These are phyloP conservation scores for Xiphophorus birchmanni DNA, from an alignment of 2,797 vertebrate species.

Conservation along the genomic window DNA sequence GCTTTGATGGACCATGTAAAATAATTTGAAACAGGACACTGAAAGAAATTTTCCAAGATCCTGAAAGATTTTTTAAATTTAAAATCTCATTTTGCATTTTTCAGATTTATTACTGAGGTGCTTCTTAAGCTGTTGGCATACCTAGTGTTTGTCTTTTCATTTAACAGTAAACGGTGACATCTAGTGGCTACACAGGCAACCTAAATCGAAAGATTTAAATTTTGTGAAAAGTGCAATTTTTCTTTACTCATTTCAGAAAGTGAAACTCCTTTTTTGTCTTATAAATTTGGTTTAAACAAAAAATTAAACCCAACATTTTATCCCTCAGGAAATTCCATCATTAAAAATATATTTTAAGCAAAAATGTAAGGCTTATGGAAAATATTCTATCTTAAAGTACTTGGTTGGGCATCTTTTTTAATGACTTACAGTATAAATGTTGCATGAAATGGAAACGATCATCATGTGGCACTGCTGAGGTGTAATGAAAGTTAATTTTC, in stretches of 20 bases:
- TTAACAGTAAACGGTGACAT: slow-evolving; percentile 52
- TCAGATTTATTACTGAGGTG: background rate
- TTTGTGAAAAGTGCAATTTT: background rate
- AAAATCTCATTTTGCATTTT: slow-evolving; percentile 11
- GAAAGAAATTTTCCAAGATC: no score
- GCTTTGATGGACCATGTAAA: slow-evolving; percentile 19
- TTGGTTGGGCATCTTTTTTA: background rate
- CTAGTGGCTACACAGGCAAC: slow-evolving; percentile 43
- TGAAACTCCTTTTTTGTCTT: background rate
- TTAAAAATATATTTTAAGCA: background rate
- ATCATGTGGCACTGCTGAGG: background rate
- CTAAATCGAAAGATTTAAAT: background rate
- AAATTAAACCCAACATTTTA: background rate
- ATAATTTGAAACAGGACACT: background rate
- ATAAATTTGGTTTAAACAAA: background rate
- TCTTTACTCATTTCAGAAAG: background rate
- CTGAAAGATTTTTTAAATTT: slow-evolving; percentile 17
- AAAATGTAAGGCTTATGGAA: background rate
- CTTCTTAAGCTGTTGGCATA: slow-evolving; percentile 14
- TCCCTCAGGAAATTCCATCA: background rate
- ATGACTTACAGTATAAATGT: background rate
- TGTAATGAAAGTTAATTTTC: background rate
- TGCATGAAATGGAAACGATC: background rate
- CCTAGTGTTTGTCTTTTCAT: background rate
- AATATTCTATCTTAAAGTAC: background rate